phyloP scores from a whole-genome alignment of 2,888 invertebrate genomes.

The Prenolepis imparis region DNA sequence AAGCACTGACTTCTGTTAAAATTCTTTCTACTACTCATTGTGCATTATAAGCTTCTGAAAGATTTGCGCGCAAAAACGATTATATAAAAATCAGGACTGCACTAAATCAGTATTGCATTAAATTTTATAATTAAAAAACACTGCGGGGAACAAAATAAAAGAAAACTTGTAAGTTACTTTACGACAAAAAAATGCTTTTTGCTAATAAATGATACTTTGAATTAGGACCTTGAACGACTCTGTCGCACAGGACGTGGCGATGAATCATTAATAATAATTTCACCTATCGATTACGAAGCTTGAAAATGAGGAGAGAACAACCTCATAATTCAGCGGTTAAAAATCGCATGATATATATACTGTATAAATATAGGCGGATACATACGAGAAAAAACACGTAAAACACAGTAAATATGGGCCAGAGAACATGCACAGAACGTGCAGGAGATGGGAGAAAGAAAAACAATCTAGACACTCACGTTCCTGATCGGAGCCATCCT shows the following conservation, averaged over 20 bases:
- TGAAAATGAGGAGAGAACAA: background rate
- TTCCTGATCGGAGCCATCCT: conserved; percentile 99
- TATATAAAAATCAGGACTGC: background rate
- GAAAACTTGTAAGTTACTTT: background rate
- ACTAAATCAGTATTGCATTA: background rate
- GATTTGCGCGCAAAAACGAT: background rate
- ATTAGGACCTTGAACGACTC: background rate
- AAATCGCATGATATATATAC: conserved; percentile 21
- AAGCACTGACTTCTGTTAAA: background rate
- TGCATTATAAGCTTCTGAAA: conserved; percentile 31
- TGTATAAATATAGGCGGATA: conserved; percentile 54
- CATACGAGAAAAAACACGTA: conserved; percentile 71
- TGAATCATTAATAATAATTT: conserved; percentile 27
- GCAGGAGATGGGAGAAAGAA: conserved; percentile 68
- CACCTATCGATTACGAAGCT: background rate
- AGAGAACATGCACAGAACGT: conserved; percentile 83
- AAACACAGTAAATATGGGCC: conserved; percentile 72
- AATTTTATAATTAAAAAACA: background rate
- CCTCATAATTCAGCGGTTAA: conserved; percentile 2
- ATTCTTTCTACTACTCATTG: background rate
- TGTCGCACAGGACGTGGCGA: background rate
- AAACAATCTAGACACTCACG: conserved; percentile 91
- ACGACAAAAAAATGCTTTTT: background rate
- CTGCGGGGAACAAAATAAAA: background rate
- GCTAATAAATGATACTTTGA: background rate